Conservation (phyloP, 2,113 vertebrate species). For the Corydoras sp. region DNA sequence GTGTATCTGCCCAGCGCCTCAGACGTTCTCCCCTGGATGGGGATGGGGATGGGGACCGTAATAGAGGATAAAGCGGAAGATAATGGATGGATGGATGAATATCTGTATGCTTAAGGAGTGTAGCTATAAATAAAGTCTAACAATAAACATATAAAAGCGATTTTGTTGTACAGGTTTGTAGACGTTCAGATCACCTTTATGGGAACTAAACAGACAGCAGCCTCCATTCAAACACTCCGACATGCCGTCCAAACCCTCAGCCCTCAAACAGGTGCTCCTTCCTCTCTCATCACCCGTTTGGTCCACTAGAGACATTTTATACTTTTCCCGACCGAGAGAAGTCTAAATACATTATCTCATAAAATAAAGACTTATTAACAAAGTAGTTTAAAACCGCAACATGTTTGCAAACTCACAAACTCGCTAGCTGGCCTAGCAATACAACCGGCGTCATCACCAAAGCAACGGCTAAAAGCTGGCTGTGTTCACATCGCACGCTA, state of each 20-base stretch:
- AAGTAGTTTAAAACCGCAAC: not conserved
- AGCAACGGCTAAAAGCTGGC: not conserved
- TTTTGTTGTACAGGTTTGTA: no score
- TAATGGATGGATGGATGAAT: no score
- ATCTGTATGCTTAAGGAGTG: no score
- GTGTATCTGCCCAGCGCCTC: no score
- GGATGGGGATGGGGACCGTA: no score
- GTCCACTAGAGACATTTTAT: not conserved
- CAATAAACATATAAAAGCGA: no score
- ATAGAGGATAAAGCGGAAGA: no score
- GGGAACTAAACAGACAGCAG: not conserved
- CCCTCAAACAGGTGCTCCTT: not conserved
- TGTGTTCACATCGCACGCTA: not conserved
- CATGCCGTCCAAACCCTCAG: not conserved
- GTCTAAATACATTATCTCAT: not conserved
- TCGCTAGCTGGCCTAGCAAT: not conserved
- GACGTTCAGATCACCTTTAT: not conserved
- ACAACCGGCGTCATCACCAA: constrained; percentile 6
- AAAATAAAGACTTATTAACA: not conserved
- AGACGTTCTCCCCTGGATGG: no score
- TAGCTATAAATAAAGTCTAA: no score
- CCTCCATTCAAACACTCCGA: not conserved
- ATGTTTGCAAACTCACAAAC: not conserved
- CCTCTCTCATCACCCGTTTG: not conserved
- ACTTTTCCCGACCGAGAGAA: not conserved